A percentile compares a stretch with the other conserved stretches of the same genome.
phyloP scores from a whole-genome alignment of 2,888 invertebrate species.

The Phlogophora meticulosa region DNA sequence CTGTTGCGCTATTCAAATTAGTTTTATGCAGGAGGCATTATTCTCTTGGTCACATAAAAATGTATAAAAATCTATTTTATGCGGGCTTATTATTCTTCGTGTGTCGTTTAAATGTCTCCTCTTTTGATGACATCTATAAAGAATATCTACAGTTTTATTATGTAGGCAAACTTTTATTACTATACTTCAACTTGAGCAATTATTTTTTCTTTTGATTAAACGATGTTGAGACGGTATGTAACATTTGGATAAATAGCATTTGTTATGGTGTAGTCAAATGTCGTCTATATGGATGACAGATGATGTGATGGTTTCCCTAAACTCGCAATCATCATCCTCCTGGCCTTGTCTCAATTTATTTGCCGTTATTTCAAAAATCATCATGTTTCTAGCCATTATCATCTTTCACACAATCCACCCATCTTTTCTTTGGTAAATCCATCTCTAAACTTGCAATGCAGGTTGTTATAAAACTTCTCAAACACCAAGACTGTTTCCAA shows the following conservation, averaged over 20 bases:
- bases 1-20: slow-evolving; percentile 74
- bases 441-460: no score
- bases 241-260: not conserved
- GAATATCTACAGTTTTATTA: slow-evolving; percentile 59
- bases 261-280: not conserved
- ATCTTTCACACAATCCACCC: no score
- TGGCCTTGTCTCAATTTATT: no score
- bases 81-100: slow-evolving; percentile 79
- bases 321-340: no score
- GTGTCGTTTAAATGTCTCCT: slow-evolving; percentile 75
- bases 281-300: not conserved
- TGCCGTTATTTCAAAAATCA: no score
- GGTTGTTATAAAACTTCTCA: not conserved
- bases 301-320: not conserved
- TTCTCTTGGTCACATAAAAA: slow-evolving; percentile 72
- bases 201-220: not conserved
- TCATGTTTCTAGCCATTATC: no score
- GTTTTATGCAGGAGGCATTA: slow-evolving; percentile 68
- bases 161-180: slow-evolving; percentile 62
- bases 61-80: slow-evolving; percentile 73
- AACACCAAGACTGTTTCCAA: not conserved
- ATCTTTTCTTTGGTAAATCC: no score
- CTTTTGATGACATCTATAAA: slow-evolving; percentile 70
- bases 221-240: not conserved
- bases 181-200: slow-evolving; percentile 14